Base-by-base conservation (phyloP, 2,888 invertebrate genomes). In the Athrips mouffetella region DNA sequence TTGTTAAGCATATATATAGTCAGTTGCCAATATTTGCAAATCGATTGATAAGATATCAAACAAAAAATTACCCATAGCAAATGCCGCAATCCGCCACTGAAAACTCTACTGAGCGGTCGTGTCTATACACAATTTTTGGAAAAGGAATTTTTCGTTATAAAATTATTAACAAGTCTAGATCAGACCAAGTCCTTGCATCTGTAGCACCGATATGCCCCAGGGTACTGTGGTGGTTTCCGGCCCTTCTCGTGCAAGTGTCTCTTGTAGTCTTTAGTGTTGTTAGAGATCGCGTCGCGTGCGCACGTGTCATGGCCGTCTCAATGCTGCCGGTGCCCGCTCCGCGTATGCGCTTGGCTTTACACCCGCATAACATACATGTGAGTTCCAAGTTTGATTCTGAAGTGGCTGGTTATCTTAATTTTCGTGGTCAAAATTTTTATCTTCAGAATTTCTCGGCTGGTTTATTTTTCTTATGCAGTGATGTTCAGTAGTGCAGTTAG, bases 351-450 rank as follows among this genome's bases (percentile, higher is more conserved):
- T 61, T 88, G 39, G 83, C 83, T 20, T 68, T 86, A 29, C 86
- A 84, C 53, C 82, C 87, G 50, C 79, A 85, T 65, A 85, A 87
- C 53, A 87, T 87, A 51, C 87, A 88, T 52, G 88, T 88, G 72
- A 87, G 87, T 70, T 55, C 23, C 10, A 11, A 13, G 5, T 44
- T 44, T 42, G n/a, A 6, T 21, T 20, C n/a, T 27, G 3, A n/a
- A 27, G 8, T 27, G 45, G 42, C 15, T 46, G 31, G 16, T 37
- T 16, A 33, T 31, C 44, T 21, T 20, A 3, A 20, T 18, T 37
- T 37, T 10, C 10, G 37, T 20, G 2, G 2, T 35, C 1, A 8
- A 18, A 5, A n/a, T 37, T n/a, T 10, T 20, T n/a, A 20, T 21
- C 21, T n/a, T 16, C 5, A 2, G n/a, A 7, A 5, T 11, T 21